These are phyloP conservation scores for Scyliorhinus canicula DNA, from an alignment of 2,797 vertebrate genomes.

Conservation along the genomic window DNA sequence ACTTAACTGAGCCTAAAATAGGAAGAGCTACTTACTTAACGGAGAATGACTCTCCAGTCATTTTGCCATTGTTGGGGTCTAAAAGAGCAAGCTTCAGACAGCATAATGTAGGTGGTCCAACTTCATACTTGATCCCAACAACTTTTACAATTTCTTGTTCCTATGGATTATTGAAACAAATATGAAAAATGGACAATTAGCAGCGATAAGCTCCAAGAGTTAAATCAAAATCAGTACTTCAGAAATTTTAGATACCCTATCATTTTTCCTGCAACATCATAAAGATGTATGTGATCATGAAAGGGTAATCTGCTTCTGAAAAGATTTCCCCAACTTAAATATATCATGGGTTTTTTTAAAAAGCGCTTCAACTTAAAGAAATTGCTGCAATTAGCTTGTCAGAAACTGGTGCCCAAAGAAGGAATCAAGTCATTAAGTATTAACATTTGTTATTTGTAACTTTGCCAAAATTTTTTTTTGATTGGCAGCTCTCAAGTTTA, in stretches of 20 bases:
- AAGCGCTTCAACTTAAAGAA: not conserved
- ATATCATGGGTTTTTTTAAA: not conserved
- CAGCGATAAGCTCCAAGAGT: not conserved
- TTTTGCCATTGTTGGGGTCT: slow-evolving; percentile 89
- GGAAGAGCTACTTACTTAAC: slow-evolving; percentile 73
- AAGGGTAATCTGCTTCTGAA: not conserved
- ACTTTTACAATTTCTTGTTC: slow-evolving; percentile 97
- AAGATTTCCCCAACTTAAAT: not conserved
- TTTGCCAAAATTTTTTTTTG: not conserved
- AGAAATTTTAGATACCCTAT: not conserved
- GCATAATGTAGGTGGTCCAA: slow-evolving; percentile 90
- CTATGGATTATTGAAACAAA: slow-evolving; percentile 50
- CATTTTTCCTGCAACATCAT: not conserved
- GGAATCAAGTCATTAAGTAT: not conserved
- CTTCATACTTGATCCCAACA: slow-evolving; percentile 94
- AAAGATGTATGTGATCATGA: not conserved
- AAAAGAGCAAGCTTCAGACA: slow-evolving; percentile 95
- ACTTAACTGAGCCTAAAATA: too few relatives aligned
- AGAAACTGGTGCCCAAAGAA: not conserved
- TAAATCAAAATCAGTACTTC: not conserved
- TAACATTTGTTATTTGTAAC: not conserved
- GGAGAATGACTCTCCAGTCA: slow-evolving; percentile 93
- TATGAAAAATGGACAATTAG: not conserved
- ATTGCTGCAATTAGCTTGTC: not conserved
- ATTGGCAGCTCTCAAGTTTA: not conserved